Base-by-base conservation (phyloP, 2,797 vertebrate genomes). In the Pagetopsis macropterus region DNA sequence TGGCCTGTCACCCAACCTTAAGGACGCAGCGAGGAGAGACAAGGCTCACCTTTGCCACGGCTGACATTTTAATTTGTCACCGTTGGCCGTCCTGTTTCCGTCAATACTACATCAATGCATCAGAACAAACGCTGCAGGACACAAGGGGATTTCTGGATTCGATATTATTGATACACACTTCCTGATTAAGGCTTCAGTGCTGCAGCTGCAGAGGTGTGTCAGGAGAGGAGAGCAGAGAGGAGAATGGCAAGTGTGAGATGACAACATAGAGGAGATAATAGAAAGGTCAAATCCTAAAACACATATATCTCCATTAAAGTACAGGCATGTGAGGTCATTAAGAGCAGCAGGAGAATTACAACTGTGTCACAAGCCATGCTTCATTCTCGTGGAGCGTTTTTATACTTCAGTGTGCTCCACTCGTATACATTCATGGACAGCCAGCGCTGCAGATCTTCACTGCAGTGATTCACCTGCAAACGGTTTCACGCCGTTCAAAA, bases 1-100 rank as follows among this genome's bases (percentile, higher is more conserved):
- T 83, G 85, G 85, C 90, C 87, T 84, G 86, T 89, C 92, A 88
- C 79, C 82, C 71, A 76, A 73, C 85, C 87, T 88, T 92, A 85
- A 91, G 88, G 87, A 90, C 66, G 44, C 8, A 9, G 65, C 12
- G 72, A 65, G 81, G 84, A 73, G 82, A 84, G 82, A 74, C 76
- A 57, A 70, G 77, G 84, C 81, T 90, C 91, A 92, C 92, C 93
- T 94, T 91, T 92, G 89, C 87, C 89, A 90, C 40, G 44, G 78
- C 85, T 92, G 92, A 94, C 93, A 93, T 93, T 92, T 93, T 91
- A 92, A 93, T 94, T 94, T 93, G 93, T 93, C 90, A 91, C 86
- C 14, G 79, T 55, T 86, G 85, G 82, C 81, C 69, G 43, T 84
- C 85, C 89, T 87, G 88, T 80, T 90, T 84, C 83, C 75, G 70